Conservation (phyloP, 2,888 invertebrate genomes). For the Pollenia amentaria region DNA sequence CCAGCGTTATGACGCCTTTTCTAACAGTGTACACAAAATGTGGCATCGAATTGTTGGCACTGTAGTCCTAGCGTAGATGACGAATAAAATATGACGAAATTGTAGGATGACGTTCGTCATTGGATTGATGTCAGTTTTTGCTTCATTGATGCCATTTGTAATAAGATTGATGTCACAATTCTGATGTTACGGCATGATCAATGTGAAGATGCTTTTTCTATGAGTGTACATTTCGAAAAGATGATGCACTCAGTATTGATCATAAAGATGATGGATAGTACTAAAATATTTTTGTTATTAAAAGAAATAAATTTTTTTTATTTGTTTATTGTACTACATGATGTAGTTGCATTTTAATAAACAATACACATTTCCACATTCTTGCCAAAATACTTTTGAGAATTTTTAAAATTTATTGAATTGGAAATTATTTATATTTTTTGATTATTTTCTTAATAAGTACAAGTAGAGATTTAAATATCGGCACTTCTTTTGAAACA, state of each 20-base stretch:
- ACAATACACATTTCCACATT: conserved; percentile 25
- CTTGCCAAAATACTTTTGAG: conserved; percentile 40
- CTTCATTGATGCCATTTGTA: no score
- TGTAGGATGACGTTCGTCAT: no score
- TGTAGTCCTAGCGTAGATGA: no score
- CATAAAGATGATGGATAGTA: conserved; percentile 11
- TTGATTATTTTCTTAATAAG: conserved; percentile 6
- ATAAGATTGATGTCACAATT: no score
- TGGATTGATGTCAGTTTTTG: no score
- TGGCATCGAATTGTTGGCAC: no score
- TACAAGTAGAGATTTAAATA: background rate
- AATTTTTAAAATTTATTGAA: conserved; percentile 53
- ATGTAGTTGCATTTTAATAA: conserved; percentile 17
- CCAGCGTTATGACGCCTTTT: no score
- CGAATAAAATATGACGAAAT: no score
- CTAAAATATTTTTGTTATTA: conserved; percentile 31
- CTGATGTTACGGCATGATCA: no score
- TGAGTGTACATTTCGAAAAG: background rate
- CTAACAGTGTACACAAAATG: no score
- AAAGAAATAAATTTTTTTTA: background rate
- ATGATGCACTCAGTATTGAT: conserved; percentile 9
- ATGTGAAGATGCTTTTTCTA: no score
- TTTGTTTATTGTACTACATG: background rate
- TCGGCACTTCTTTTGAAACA: conserved; percentile 30
- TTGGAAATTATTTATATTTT: conserved; percentile 38